Evolutionary conservation across 1,140 invertebrate species (phyloP), one percentile per base, ranked within the genome.

Genomic region (Sitophilus oryzae): DNA sequence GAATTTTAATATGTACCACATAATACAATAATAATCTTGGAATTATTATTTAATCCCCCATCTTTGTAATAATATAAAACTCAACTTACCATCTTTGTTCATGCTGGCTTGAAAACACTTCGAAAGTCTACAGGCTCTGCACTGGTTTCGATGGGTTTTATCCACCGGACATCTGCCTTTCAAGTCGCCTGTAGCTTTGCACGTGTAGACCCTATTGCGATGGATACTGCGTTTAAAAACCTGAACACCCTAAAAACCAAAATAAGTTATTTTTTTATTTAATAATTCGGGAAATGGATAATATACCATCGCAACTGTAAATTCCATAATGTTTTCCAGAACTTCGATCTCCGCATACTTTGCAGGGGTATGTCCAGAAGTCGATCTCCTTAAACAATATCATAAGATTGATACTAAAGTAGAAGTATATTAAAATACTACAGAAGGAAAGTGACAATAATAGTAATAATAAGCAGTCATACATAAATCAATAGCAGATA

Each of bases 321-420:
- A 96, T 93, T 49, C 93, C 93, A 77, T 97, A 97, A 74, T 97
- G 93, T 79, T 96, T 96, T 56, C 94, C 93, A 15, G 91, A 95
- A 72, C 92, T 96, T 66, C 93, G 80, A 75, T 97, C 94, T 35
- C 93, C 94, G 69, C 94, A 97, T 52, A 97, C 93, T 74, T 94
- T 92, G 76, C 93, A 96, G 0, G 91, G 16, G 89, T 68, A 97
- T 96, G 73, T 97, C 93, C 58, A 96, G 80, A 38, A 96, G 79
- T 65, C 93, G 81, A 74, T 96, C 91, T 66, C 91, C 93, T 92
- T 74, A 59, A 79, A 77, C 43, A 68, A 64, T 59, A 67, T 63
- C n/a, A n/a, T n/a, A n/a, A n/a, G n/a, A n/a, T n/a, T n/a, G n/a
- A n/a, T n/a, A n/a, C n/a, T n/a, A n/a, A n/a, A n/a, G n/a, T n/a